Evolutionary conservation across 37 sponge, comb jelly and placozoan genomes (phyloP), one percentile per base, ranked within the genome.

Genomic region (Corticium candelabrum): DNA sequence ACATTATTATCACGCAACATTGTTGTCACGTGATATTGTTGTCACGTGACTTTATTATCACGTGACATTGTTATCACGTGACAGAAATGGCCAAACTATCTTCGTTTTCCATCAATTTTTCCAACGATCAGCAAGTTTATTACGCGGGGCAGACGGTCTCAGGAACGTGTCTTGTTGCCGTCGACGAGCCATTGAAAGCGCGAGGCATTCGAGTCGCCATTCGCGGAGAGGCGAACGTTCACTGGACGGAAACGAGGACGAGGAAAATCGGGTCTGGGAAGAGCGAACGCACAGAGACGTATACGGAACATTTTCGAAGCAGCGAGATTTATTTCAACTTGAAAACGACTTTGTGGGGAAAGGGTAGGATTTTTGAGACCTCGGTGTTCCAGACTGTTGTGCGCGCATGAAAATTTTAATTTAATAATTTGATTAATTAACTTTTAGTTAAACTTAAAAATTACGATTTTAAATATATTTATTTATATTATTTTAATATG

Each of bases 221-320:
- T 29, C 3, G 21, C 5, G 84, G 84, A 7, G 35, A 31, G 0
- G 70, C 79, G 29, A 31, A 84, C 38, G 79, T 78, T 0, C 79
- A 79, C 67, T 84, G 84, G 84, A 50, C 79, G 11, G 79, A 84
- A 39, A 33, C n/a, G 5, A 69, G 41, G 31, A 67, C 77, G 62
- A 50, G 62, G 62, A 50, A 50, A 5, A 57, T 39, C 1, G 77
- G 83, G 37, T 2, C 68, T 7, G 83, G 76, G 27, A 1, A 76
- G 11, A 50, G 69, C 40, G 2, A 34, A 36, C 39, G 68, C 2
- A 2, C 2, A 2, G 76, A 37, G 35, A 82, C 76, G 31, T 37
- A 76, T 0, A 76, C 83, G 3, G 29, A 15, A 37, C 32, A 3
- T 3, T 82, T 41, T 68, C 1, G 38, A 27, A 74, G n/a, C 30